Evolutionary conservation across 2,888 invertebrate genomes (phyloP).

Genomic region (Galerucella calmariensis): DNA sequence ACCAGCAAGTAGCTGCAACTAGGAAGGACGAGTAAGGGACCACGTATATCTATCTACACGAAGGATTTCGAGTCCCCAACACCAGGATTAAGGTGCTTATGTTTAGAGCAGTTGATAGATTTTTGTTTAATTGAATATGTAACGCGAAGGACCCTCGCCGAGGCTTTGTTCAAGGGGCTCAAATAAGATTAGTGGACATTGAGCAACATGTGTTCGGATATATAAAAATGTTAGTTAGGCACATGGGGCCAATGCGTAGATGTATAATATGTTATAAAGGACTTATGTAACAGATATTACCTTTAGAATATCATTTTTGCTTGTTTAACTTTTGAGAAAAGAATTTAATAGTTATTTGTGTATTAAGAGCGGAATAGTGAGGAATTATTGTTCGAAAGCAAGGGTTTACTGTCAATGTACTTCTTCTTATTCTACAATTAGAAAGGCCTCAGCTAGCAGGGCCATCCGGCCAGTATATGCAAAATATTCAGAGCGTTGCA

Average conservation of each 20-base stretch:
- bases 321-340: neutral
- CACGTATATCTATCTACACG: slow-evolving; percentile 51
- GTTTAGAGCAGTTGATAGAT: slow-evolving; percentile 69
- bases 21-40: slow-evolving; percentile 47
- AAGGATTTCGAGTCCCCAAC: slow-evolving; percentile 55
- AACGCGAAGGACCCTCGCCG: slow-evolving; percentile 64
- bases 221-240: slow-evolving; percentile 56
- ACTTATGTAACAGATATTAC: neutral
- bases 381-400: no score
- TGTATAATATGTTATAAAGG: neutral
- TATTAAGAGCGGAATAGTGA: no score
- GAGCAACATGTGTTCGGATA: slow-evolving; percentile 65
- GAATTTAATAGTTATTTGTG: no score
- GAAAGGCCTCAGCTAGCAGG: no score
- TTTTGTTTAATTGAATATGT: slow-evolving; percentile 81
- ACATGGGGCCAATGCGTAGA: slow-evolving; percentile 38
- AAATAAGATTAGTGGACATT: slow-evolving; percentile 62
- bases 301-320: neutral
- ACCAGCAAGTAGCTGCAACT: slow-evolving; percentile 32
- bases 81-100: slow-evolving; percentile 64
- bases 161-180: slow-evolving; percentile 61
- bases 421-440: no score
- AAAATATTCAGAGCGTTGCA: no score
- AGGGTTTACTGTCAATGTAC: no score
- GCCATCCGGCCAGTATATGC: no score